phyloP scores from a whole-genome alignment of 2,113 vertebrate species.

The Sakesphorus luctuosus region DNA sequence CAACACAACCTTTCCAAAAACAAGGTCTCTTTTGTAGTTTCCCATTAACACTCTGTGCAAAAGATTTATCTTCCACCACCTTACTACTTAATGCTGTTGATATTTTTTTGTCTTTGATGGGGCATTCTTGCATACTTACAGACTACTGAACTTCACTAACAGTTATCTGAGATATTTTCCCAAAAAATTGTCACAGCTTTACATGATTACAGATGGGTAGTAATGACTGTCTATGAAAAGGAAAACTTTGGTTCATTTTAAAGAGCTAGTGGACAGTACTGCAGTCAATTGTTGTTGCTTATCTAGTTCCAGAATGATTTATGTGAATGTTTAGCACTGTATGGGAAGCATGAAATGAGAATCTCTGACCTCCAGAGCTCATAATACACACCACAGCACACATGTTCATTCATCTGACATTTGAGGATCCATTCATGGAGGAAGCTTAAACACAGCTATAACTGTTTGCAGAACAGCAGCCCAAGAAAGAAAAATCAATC shows the following conservation, averaged over 20 bases:
- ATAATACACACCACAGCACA: background rate
- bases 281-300: background rate
- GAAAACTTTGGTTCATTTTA: background rate
- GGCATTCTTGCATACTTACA: background rate
- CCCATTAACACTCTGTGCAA: background rate
- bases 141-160: background rate
- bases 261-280: background rate
- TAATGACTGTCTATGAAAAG: background rate
- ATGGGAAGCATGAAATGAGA: background rate
- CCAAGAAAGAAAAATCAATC: background rate
- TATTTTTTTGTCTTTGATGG: background rate
- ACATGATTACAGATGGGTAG: background rate
- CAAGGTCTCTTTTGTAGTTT: background rate
- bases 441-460: background rate
- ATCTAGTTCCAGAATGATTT: background rate
- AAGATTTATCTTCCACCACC: background rate
- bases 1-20: background rate
- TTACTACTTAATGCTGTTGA: background rate
- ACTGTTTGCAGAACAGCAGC: background rate
- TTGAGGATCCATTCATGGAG: background rate
- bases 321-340: background rate
- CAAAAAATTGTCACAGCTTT: background rate
- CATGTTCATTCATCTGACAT: background rate
- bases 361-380: background rate
- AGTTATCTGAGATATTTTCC: background rate